Base-by-base conservation (phyloP, 1,140 invertebrate genomes). In the Propsilocerus akamusi region DNA sequence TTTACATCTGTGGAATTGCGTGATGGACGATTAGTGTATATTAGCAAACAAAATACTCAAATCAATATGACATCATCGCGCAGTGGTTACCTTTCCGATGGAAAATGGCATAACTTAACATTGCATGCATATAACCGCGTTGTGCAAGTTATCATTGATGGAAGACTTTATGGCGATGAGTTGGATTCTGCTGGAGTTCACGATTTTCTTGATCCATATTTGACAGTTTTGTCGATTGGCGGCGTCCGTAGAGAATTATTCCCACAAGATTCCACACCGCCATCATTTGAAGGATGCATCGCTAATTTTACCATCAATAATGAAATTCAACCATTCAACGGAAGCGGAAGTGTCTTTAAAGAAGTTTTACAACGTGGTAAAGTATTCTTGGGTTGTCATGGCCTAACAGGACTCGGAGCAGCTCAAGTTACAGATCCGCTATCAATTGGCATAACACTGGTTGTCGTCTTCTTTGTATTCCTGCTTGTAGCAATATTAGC, bases 381-480 rank as follows among this genome's bases (percentile, higher is more conserved):
- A 63, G 72, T 90, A 25, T 68, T 66, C 49, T 61, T 61, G 30
- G 80, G 83, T 7, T 86, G 82, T 59, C 71, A 74, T 26, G 81
- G 77, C 26, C 73, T 77, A 26, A 75, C 81, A 41, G 84, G 80
- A 14, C 75, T 81, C 23, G 83, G 80, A 28, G 75, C 80, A 5
- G 77, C 81, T 1, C 77, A 83, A 50, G 77, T 80, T 1, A 79
- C 87, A 5, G 85, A 91, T 70, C 88, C 88, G 1, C 66, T 94
- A 1, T 88, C 83, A 56, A 88, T 94, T 34, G 89, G 90, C 25
- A 83, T 93, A 26, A 91, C 88, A 1, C 68, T 97, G 22, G 87
- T 97, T 1, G 90, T 96, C 41, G 84, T 94, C 4, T 96, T 97
- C 68, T 94, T 97, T 58, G 79, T 91, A 3, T 85, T 90, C 46